phyloP scores from a whole-genome alignment of 2,113 vertebrate species.

The Sturnus vulgaris region DNA sequence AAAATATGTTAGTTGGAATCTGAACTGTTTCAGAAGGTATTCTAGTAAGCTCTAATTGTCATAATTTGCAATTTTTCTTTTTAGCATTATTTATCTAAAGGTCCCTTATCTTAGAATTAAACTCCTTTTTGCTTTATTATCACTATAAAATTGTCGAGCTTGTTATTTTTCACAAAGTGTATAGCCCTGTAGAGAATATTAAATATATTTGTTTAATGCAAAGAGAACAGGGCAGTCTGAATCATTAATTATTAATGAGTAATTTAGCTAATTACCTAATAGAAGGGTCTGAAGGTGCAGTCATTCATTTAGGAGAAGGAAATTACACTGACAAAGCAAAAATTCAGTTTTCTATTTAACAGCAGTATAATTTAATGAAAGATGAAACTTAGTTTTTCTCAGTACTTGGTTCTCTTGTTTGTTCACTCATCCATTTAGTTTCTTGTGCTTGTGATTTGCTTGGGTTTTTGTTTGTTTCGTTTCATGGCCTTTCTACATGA shows the following conservation, averaged over 20 bases:
- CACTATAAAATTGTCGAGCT: background rate
- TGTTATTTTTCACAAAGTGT: background rate
- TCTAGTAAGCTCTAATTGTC: background rate
- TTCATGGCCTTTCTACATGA: background rate
- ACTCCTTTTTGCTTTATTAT: background rate
- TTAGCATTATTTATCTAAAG: background rate
- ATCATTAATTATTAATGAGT: background rate
- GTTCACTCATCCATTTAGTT: background rate
- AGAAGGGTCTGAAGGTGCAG: accelerated
- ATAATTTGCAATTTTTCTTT: background rate
- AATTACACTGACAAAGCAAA: background rate
- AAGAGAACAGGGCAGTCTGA: background rate
- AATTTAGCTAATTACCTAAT: background rate
- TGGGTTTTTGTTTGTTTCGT: background rate
- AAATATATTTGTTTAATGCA: background rate
- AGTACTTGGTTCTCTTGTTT: background rate
- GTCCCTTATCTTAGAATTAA: background rate
- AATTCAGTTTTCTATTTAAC: background rate
- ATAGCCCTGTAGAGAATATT: background rate
- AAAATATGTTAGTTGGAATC: background rate
- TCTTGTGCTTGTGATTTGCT: background rate
- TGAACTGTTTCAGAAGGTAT: background rate
- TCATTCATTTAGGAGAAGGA: background rate
- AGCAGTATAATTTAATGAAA: background rate
- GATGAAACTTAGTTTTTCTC: background rate